Percentiles rank a stretch among this genome's conserved stretches.
These are phyloP conservation scores for Argyresthia goedartella DNA, from an alignment of 2,888 invertebrate species.

Conservation along the genomic window DNA sequence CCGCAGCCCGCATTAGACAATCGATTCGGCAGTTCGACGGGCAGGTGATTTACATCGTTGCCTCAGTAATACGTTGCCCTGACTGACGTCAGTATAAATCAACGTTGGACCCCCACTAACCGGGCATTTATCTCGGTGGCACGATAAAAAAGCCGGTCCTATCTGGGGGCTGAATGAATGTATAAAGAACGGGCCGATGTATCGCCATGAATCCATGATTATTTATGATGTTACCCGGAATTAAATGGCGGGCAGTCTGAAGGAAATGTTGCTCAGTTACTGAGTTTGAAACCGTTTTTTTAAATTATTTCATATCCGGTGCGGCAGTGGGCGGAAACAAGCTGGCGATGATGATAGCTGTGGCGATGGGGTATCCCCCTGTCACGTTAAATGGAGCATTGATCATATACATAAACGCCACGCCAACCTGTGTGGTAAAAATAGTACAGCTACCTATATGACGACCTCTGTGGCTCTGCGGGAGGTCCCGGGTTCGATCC, in stretches of 20 bases:
- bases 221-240: conserved; percentile 23
- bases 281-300: background rate
- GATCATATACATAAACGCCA: too few relatives aligned
- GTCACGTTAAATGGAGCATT: too few relatives aligned
- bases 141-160: conserved; percentile 22
- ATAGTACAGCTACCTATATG: too few relatives aligned
- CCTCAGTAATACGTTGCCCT: conserved; percentile 61
- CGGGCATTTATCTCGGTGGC: conserved; percentile 50
- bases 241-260: background rate
- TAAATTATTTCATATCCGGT: background rate
- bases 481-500: too few relatives aligned
- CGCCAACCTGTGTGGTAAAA: too few relatives aligned
- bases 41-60: conserved; percentile 62
- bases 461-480: too few relatives aligned
- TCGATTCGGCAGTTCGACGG: conserved; percentile 10
- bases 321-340: background rate
- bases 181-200: conserved; percentile 19
- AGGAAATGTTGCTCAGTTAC: background rate
- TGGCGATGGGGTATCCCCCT: too few relatives aligned
- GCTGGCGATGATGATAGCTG: too few relatives aligned
- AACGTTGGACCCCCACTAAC: conserved; percentile 64
- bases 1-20: too few relatives aligned
- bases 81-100: conserved; percentile 64
- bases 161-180: conserved; percentile 18
- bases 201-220: conserved; percentile 40